These are phyloP conservation scores for Ophion ellenae DNA, from an alignment of 2,888 invertebrate genomes.

Conservation along the genomic window DNA sequence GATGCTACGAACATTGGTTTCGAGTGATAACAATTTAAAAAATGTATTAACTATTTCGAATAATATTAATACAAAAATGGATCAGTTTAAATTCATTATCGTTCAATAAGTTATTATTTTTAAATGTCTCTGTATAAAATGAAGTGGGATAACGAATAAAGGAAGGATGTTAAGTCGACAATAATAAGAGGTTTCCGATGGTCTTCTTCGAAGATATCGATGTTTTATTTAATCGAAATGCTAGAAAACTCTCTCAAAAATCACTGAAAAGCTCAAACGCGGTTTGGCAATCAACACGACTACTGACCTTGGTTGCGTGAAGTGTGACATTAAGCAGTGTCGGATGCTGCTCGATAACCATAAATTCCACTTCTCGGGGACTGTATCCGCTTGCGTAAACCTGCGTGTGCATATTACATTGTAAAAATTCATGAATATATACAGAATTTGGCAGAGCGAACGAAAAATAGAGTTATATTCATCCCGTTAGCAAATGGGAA, in stretches of 20 bases:
- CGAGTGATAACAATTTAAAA: no score
- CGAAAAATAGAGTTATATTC: not conserved
- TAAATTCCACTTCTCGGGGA: slow-evolving; percentile 93
- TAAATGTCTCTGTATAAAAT: no score
- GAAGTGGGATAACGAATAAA: no score
- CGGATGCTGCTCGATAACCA: slow-evolving; percentile 93
- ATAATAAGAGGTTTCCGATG: not conserved
- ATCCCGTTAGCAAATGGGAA: not conserved
- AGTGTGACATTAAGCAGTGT: slow-evolving; percentile 93
- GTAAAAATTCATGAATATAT: not conserved
- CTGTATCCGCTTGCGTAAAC: slow-evolving; percentile 93
- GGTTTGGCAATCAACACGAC: not conserved
- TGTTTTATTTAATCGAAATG: not conserved
- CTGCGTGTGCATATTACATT: slow-evolving; percentile 82
- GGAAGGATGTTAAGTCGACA: not conserved
- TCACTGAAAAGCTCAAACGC: not conserved
- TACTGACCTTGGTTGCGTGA: slow-evolving; percentile 90
- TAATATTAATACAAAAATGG: no score
- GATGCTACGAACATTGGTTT: no score
- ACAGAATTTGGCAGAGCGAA: not conserved
- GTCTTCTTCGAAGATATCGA: not conserved
- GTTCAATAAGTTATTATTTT: no score
- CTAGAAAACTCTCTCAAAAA: not conserved
- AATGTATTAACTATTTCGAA: no score
- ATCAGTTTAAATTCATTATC: no score